These are phyloP conservation scores for Pelosia muscerda DNA, from an alignment of 2,888 invertebrate species.

Conservation along the genomic window DNA sequence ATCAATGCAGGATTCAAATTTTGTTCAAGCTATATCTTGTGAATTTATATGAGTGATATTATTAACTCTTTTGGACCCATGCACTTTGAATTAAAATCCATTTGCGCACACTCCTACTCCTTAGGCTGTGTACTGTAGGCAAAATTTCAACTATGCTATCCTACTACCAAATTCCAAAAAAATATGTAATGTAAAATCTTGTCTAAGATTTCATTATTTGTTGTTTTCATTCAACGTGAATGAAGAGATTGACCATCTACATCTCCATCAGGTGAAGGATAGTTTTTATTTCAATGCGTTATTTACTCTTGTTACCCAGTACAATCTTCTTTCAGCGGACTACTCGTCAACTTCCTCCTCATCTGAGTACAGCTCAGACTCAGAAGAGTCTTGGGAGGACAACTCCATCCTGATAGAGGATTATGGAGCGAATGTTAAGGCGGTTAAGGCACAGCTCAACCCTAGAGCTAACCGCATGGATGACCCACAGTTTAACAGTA, in stretches of 20 bases:
- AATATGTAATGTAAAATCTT: neutral
- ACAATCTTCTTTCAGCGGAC: conserved; percentile 59
- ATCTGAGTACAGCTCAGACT: conserved; percentile 80
- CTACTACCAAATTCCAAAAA: neutral
- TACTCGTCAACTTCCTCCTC: conserved; percentile 79
- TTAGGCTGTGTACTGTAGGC: neutral
- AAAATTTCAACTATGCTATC: neutral
- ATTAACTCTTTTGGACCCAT: neutral
- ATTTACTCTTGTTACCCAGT: neutral
- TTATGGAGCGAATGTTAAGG: conserved; percentile 56
- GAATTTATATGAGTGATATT: neutral
- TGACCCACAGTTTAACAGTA: conserved; percentile 74
- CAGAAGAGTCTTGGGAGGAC: conserved; percentile 78
- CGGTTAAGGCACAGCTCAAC: conserved; percentile 68
- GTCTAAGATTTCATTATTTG: too few relatives aligned
- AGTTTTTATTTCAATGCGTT: neutral
- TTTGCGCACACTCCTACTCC: neutral
- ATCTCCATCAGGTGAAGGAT: neutral
- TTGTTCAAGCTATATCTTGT: neutral
- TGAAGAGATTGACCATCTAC: too few relatives aligned
- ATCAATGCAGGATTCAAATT: neutral
- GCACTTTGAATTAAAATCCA: neutral
- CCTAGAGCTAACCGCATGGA: conserved; percentile 79
- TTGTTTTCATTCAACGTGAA: too few relatives aligned
- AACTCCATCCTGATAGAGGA: conserved; percentile 75